Evolutionary conservation across 2,113 vertebrate species (phyloP), one percentile per base, ranked within the genome.

Genomic region (Mastomys coucha): DNA sequence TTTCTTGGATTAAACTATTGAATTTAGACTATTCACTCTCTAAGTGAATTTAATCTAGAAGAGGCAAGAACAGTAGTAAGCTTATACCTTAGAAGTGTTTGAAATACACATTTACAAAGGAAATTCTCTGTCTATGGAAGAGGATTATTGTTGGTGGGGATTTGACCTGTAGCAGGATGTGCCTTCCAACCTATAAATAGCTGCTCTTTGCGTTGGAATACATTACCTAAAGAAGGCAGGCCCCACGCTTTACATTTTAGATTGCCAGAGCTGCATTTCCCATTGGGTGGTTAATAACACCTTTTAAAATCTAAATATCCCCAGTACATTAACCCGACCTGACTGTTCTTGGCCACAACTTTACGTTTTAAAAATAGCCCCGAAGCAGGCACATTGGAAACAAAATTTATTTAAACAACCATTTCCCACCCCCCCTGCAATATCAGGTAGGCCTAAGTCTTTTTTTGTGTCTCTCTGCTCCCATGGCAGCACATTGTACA

Each of bases 341-440:
- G 58, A 87, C 84, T 96, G 75, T 93, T 94, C 88, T 93, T 93
- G 95, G 89, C 77, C 82, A 72, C 36, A 89, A 58, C 70, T 95
- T 91, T 80, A n/a, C 8, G 19, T 77, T 96, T 96, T 95, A 92
- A 97, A 97, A 93, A 96, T 91, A 96, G 86, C 60, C 63, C 70
- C 0, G 4, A 96, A 88, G 78, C 69, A 84, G 87, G 89, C 36
- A 72, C 84, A 95, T 56, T 22, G 1, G 24, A 88, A 89, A 92
- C 65, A 96, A n/a, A 33, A 96, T 95, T 94, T 93, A 88, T 88
- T 97, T 97, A 93, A 95, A 96, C 82, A 93, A 91, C 72, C 92
- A 81, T 95, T 94, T 33, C 12, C 0, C 51, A 8, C 9, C 8
- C 7, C 16, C 7, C 39, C 20, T 42, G 26, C 91, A 95, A 95